Evolutionary conservation across 2,797 vertebrate genomes (phyloP).

Genomic region (Simalia tracyae): DNA sequence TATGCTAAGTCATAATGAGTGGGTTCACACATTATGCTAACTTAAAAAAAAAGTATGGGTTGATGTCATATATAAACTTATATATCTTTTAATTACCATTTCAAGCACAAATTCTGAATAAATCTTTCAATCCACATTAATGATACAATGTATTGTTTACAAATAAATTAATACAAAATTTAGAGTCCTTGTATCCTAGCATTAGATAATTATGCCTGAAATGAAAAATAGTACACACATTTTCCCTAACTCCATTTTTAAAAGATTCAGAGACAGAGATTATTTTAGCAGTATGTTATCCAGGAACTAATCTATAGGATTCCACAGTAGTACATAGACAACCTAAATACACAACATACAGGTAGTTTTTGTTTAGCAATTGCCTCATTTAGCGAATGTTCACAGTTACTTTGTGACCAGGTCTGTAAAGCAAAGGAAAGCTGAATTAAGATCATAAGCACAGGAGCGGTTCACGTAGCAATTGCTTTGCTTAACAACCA

Average conservation of each 20-base stretch:
- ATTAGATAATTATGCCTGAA: not conserved
- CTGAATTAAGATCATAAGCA: too few species aligned
- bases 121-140: not conserved
- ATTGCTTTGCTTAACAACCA: too few species aligned
- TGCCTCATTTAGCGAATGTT: too few species aligned
- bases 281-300: too few species aligned
- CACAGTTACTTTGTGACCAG: too few species aligned
- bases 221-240: not conserved
- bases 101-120: not conserved
- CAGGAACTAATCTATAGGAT: too few species aligned
- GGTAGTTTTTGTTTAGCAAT: too few species aligned
- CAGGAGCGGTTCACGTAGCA: too few species aligned
- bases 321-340: too few species aligned
- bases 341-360: too few species aligned
- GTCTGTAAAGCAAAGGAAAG: too few species aligned
- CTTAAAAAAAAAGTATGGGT: not conserved
- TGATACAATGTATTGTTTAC: not conserved
- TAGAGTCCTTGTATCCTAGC: not conserved
- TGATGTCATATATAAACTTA: too few species aligned
- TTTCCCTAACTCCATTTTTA: not conserved
- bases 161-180: not conserved
- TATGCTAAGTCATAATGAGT: not conserved
- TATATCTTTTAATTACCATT: not conserved
- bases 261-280: not conserved
- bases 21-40: not conserved